These are phyloP conservation scores for Gila robusta DNA, from an alignment of 2,797 vertebrate species.

Conservation along the genomic window DNA sequence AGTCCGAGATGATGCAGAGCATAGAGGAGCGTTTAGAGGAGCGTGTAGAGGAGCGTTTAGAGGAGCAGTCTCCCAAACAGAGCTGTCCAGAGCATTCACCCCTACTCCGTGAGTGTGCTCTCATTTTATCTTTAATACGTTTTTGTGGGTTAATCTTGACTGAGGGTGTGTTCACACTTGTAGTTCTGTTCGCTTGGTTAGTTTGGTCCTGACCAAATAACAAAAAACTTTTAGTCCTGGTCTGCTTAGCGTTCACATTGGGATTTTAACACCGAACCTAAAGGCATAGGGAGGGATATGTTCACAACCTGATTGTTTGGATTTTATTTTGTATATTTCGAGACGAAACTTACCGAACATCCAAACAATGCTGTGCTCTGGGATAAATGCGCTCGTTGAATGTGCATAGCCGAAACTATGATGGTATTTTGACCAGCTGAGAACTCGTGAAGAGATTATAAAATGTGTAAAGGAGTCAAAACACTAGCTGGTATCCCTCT, in stretches of 20 bases:
- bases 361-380: not conserved
- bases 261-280: too few relatives aligned
- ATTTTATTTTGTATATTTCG: too few relatives aligned
- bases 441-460: too few relatives aligned
- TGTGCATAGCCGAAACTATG: too few relatives aligned
- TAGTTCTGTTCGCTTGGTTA: not conserved
- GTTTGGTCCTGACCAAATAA: too few relatives aligned
- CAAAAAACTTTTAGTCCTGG: too few relatives aligned
- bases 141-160: not conserved
- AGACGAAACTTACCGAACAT: not conserved
- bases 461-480: too few relatives aligned
- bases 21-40: conserved; percentile 38
- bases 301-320: too few relatives aligned
- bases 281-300: too few relatives aligned
- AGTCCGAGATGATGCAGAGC: conserved; percentile 49
- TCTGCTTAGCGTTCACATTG: too few relatives aligned
- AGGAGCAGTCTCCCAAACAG: conserved; percentile 42
- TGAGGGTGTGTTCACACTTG: not conserved
- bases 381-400: not conserved
- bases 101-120: conserved; percentile 84
- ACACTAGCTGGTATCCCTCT: too few relatives aligned
- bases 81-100: conserved; percentile 84
- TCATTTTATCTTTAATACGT: not conserved
- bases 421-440: too few relatives aligned
- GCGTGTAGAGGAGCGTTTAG: conserved; percentile 15